Percentiles rank a stretch among this genome's conserved stretches.
Evolutionary conservation across 1,140 invertebrate genomes (phyloP).

Genomic region (Ganaspis sp.): DNA sequence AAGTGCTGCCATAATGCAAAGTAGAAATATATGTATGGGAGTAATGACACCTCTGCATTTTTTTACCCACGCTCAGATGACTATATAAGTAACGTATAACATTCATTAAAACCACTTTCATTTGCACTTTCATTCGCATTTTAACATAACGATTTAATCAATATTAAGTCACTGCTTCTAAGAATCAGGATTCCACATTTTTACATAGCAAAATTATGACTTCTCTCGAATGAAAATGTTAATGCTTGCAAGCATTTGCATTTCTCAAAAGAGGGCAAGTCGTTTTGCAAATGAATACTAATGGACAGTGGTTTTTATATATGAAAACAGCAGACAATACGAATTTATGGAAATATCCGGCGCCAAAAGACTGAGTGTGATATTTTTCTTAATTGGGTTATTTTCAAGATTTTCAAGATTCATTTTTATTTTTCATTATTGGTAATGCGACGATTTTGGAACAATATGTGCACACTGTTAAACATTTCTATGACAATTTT

Average conservation of each 20-base stretch:
- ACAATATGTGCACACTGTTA: no score
- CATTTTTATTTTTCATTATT: background rate
- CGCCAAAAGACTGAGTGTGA: no score
- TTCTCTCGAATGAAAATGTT: background rate
- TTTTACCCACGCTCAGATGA: constrained; percentile 10
- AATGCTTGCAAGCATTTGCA: constrained; percentile 16
- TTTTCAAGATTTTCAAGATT: background rate
- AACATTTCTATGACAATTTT: no score
- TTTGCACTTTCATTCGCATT: constrained; percentile 18
- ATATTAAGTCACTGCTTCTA: background rate
- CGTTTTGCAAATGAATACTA: background rate
- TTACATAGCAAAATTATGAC: background rate
- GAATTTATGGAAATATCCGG: no score
- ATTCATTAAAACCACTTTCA: constrained; percentile 19
- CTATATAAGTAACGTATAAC: background rate
- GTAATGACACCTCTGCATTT: constrained; percentile 23
- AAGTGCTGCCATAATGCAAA: background rate
- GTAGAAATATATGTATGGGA: constrained; percentile 11
- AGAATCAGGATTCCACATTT: background rate
- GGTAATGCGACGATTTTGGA: no score
- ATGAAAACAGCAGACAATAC: no score
- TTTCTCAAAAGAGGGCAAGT: background rate
- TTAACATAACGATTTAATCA: constrained; percentile 20
- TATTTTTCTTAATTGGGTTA: no score
- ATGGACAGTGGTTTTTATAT: background rate